Base-by-base conservation (phyloP, 2,888 invertebrate genomes). In the Sipunculus nudus region DNA sequence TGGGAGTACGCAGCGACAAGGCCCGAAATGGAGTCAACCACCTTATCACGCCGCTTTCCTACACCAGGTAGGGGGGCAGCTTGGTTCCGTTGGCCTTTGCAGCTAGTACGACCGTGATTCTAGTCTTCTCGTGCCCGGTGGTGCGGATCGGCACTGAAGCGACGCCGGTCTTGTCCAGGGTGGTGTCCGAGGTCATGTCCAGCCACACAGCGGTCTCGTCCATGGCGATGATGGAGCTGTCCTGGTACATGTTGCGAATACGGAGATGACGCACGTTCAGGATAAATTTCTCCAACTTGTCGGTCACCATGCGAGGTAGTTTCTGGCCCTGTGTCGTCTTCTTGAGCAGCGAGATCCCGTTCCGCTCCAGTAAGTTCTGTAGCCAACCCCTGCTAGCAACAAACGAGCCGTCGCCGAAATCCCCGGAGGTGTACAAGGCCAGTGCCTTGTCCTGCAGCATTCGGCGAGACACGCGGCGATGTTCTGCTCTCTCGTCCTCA, bases 121-220 rank as follows among this genome's bases (percentile, higher is more conserved):
- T 71, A 25, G 54, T 28, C 29, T 69, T 69, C 13, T 69, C 72
- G 53, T 69, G 72, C 0, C 69, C 69, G 13, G 73, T 72, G n/a
- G 71, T 35, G 13, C 35, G 47, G 10, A 69, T 26, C 2, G 70
- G 41, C 10, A 69, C 67, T n/a, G 67, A 59, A 25, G 68, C 72
- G 10, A 63, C 52, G 4, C 69, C 69, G 19, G 28, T 61, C 8
- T 29, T 8, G 19, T 63, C 63, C 16, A 61, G 21, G 6, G 61
- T 63, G 32, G 62, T 63, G 23, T 46, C 29, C 3, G 47, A 40
- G 6, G 47, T 25, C 31, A 29, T 46, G 48, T 61, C 61, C 16
- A 61, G 21, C 50, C 50, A 61, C 2, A 61, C 31, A 23, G 61
- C 41, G 3, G 61, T 61, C 23, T 61, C 63, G 43, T 61, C 61